These are phyloP conservation scores for Pemphredon lugubris DNA, from an alignment of 2,888 invertebrate species.

Conservation along the genomic window DNA sequence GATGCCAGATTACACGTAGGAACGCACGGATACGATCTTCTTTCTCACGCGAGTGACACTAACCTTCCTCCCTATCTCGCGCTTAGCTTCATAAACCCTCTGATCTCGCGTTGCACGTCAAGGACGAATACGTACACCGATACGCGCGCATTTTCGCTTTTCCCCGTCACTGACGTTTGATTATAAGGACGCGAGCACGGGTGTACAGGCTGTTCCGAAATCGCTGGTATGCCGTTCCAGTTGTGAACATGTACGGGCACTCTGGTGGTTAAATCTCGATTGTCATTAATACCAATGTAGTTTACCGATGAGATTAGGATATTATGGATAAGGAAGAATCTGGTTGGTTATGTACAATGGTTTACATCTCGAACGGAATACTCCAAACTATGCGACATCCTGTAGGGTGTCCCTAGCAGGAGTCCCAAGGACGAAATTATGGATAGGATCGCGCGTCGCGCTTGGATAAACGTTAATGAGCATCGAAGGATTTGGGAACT, in stretches of 20 bases:
- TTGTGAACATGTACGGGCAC: no score
- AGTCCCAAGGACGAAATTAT: background rate
- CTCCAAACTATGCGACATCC: no score
- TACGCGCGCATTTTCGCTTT: background rate
- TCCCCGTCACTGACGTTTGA: background rate
- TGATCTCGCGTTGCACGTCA: slow-evolving; percentile 3
- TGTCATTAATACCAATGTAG: no score
- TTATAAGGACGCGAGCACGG: no score
- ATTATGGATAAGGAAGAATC: no score
- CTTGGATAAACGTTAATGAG: background rate
- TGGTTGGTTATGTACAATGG: no score
- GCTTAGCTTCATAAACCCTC: slow-evolving; percentile 26
- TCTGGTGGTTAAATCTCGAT: no score
- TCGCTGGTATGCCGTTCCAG: no score
- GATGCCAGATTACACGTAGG: slow-evolving; percentile 39
- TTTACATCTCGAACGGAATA: no score
- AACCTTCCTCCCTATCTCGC: slow-evolving; percentile 21
- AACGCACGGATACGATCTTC: slow-evolving; percentile 28
- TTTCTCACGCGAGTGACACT: slow-evolving; percentile 34
- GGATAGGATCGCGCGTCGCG: background rate
- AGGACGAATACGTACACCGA: background rate
- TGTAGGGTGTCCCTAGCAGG: background rate
- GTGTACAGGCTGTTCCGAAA: no score
- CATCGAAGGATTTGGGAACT: slow-evolving; percentile 1
- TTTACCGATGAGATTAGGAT: no score